Conservation (phyloP, 2,113 vertebrate genomes). For the Hippolais icterina region DNA sequence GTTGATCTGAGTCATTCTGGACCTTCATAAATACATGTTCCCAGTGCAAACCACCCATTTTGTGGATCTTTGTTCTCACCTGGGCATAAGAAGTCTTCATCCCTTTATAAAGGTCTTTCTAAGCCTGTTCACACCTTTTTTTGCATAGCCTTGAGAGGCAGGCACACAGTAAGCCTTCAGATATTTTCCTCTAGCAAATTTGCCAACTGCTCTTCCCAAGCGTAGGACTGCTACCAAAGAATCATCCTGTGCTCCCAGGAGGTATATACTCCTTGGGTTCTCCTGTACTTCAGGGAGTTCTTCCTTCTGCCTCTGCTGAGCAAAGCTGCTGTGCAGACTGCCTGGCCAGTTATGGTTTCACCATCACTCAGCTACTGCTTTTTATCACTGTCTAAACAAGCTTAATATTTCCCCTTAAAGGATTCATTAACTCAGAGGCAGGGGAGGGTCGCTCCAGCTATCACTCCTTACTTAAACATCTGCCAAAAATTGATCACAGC, state of each 20-base stretch:
- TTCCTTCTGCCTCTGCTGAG: background rate
- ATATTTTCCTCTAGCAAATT: background rate
- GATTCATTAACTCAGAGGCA: background rate
- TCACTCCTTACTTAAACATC: background rate
- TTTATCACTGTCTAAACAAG: background rate
- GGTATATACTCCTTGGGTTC: background rate
- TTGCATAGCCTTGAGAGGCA: background rate
- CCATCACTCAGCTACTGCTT: background rate
- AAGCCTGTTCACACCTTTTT: background rate
- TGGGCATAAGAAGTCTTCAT: background rate
- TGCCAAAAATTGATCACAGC: background rate
- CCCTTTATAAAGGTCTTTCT: background rate
- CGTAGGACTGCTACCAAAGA: background rate
- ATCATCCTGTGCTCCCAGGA: background rate
- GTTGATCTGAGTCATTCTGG: background rate
- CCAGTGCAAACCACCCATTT: background rate
- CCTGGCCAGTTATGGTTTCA: background rate
- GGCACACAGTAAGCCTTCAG: background rate
- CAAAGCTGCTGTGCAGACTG: background rate
- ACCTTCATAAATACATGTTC: background rate
- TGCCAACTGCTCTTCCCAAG: background rate
- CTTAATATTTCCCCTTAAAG: background rate
- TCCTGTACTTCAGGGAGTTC: background rate
- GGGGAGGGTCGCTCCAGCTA: background rate
- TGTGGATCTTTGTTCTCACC: background rate